Base-by-base conservation (phyloP, 2,888 invertebrate species). In the Platerodrilus igneus region DNA sequence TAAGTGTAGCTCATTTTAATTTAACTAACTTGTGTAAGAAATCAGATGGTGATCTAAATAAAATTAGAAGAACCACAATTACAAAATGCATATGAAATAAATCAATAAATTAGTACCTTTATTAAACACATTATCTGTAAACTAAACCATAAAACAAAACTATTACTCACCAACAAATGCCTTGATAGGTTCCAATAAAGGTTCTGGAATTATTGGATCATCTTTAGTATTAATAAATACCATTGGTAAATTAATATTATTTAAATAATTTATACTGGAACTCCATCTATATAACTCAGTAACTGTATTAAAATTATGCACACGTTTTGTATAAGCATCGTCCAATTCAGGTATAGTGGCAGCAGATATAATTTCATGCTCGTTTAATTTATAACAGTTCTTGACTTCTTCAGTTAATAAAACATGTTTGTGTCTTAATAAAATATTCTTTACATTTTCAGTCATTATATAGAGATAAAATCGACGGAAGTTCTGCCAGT, bases 381-480 rank as follows among this genome's bases (percentile, higher is more conserved):
- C 90, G 57, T 84, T 84, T 30, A 90, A 71, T 48, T 76, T 73
- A 62, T 76, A 79, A 38, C 76, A 74, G 37, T 71, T 73, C 63
- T 82, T 84, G 10, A 84, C 75, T 27, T 88, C 86, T 25, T 83
- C 80, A 11, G 80, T 80, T 29, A 93, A 72, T 35, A 93, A 68
- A 41, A 81, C 76, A 49, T 81, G 76, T 56, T 86, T 82, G 68
- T 94, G 91, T 34, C 83, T 76, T n/a, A 88, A 75, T 51, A 95
- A 85, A 41, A 94, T 83, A 59, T 81, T 83, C 53, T 89, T 87
- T 66, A 93, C 83, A 66, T 91, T 90, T 65, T 91, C 90, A 0
- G 93, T 92, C 86, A 95, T 93, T 41, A 89, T 81, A 68, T 89
- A 93, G 40, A 92, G 72, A 68, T 95, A 95, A 59, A 89, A 81